Evolutionary conservation across 2,888 invertebrate species (phyloP).

Genomic region (Archips crataeganus): DNA sequence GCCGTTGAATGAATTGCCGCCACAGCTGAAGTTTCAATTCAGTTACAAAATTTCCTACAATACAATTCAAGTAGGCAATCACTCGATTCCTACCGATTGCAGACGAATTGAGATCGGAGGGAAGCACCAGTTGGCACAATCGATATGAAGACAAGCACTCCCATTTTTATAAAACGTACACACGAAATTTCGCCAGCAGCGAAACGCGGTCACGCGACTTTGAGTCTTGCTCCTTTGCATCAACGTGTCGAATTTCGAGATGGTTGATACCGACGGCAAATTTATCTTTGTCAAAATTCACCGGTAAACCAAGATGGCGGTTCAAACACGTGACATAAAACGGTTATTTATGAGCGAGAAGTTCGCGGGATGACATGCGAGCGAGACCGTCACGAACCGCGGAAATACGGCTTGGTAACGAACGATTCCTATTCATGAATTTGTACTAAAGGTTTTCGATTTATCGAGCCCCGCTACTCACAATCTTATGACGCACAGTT

Average conservation of each 20-base stretch:
- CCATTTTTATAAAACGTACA: conserved; percentile 64
- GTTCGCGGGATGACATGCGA: conserved; percentile 83
- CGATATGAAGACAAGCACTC: conserved; percentile 74
- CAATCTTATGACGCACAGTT: conserved; percentile 27
- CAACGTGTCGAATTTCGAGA: conserved; percentile 57
- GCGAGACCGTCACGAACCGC: conserved; percentile 79
- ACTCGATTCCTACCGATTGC: conserved; percentile 73
- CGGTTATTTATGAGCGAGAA: conserved; percentile 77
- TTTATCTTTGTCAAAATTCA: conserved; percentile 62
- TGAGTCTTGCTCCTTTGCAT: conserved; percentile 64
- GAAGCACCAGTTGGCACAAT: conserved; percentile 85
- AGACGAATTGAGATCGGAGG: conserved; percentile 77
- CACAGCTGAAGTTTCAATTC: conserved; percentile 45
- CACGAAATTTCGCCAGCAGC: conserved; percentile 52
- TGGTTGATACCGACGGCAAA: conserved; percentile 53
- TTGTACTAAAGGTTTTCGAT: conserved; percentile 66
- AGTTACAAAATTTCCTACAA: conserved; percentile 41
- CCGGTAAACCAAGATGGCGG: conserved; percentile 75
- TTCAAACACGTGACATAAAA: conserved; percentile 83
- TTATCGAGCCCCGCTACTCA: conserved; percentile 27
- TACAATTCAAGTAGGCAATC: conserved; percentile 62
- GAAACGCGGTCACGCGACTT: conserved; percentile 53
- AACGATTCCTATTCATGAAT: conserved; percentile 79
- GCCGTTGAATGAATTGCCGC: conserved; percentile 32
- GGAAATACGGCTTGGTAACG: conserved; percentile 70